Evolutionary conservation across 2,113 vertebrate genomes (phyloP).

Genomic region (Colossoma macropomum): DNA sequence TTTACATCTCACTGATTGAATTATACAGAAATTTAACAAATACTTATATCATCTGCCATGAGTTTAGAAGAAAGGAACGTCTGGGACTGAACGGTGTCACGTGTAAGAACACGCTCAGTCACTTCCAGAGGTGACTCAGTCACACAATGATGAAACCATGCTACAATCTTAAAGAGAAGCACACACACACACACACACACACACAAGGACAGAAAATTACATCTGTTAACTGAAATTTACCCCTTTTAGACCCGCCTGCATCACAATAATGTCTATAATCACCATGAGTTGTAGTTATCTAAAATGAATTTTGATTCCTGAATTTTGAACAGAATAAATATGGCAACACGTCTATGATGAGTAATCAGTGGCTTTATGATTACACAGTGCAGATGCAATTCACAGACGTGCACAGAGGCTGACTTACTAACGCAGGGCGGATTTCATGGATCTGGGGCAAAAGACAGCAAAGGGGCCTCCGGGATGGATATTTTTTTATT

Average conservation of each 20-base stretch:
- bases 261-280: background rate
- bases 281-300: background rate
- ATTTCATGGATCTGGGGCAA: too few species aligned
- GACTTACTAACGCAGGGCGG: too few species aligned
- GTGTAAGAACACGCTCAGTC: background rate
- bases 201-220: background rate
- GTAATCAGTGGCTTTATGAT: background rate
- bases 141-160: constrained; percentile 13
- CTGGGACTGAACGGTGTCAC: too few species aligned
- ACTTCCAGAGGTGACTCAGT: constrained; percentile 25
- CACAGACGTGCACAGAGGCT: too few species aligned
- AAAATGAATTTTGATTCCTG: background rate
- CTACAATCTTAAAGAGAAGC: background rate
- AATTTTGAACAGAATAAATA: background rate
- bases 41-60: too few species aligned
- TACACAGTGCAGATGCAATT: background rate
- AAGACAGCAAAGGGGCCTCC: too few species aligned
- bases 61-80: too few species aligned
- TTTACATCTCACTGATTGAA: too few species aligned
- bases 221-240: background rate
- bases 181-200: constrained; percentile 17
- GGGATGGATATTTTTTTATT: too few species aligned
- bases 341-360: background rate
- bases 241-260: too few species aligned
- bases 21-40: too few species aligned